Evolutionary conservation across 2,113 vertebrate species (phyloP), one percentile per base, ranked within the genome.

Genomic region (Entomyzon cyanotis): DNA sequence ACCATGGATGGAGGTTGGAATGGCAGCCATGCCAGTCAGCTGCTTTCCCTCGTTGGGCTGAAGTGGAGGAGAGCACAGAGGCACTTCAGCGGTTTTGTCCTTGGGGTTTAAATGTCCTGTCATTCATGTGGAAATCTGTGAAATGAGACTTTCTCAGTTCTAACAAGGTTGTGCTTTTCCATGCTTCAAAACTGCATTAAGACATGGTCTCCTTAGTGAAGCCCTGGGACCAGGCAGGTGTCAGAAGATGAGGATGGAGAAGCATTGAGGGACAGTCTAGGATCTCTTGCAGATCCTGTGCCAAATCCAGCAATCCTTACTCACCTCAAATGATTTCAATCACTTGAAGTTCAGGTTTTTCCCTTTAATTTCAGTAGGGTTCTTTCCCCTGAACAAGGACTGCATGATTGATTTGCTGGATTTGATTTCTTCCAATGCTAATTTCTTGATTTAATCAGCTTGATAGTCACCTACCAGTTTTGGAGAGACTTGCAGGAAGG

Each of bases 1-100:
- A 4, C 37, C 13, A 4, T 30, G 71, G 44, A 5, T 27, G 25
- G 64, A 25, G 50, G 14, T 58, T 7, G 44, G 44, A 20, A 8
- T 46, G 31, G 22, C 44, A 53, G 2, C 62, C 33, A 11, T 3
- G 1, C 22, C 65, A 9, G 3, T 25, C 62, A 25, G 15, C 23
- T 41, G 39, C 3, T 27, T 19, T 3, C 1, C 3, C 70, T n/a
- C 2, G 0, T 11, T 53, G 74, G 64, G 24, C 13, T 49, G 35
- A 7, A 21, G 64, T 2, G 24, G 50, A 55, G 49, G 5, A 42
- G 31, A 55, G 46, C 60, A 27, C 35, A 41, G 42, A 24, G 42
- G 23, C 37, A 17, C 42, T 31, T 39, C 1, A 52, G 24, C 0
- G 0, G 27, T 78, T 69, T 49, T 35, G 10, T 82, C 23, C 9